Base-by-base conservation (phyloP, 2,888 invertebrate genomes). In the Catocala nupta region DNA sequence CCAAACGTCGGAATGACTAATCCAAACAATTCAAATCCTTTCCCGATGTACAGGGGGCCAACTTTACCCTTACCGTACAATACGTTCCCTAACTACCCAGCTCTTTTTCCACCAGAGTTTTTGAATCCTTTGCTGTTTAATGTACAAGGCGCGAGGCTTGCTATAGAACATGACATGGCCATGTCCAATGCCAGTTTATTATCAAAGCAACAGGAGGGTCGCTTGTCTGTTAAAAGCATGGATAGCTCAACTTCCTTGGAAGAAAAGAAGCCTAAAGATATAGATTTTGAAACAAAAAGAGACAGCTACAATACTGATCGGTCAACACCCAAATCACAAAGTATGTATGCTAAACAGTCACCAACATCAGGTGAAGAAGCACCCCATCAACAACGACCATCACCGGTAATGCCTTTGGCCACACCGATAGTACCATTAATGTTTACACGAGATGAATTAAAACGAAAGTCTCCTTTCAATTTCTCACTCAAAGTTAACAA, bases 1-100 rank as follows among this genome's bases (percentile, higher is more conserved):
- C 85, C 90, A 60, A 92, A 92, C 89, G 90, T 93, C 72, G 88
- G 88, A 45, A 92, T 93, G 93, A 90, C 87, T 85, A 86, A 88
- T 64, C 85, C 88, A 45, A 89, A 92, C 52, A 92, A 88, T 65
- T 88, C 93, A 6, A 95, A 95, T 79, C 96, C 96, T 0, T 97
- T 97, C 83, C 94, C 97, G 11, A 95, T 97, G 87, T 97, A 97
- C 82, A 95, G 97, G 70, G 95, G 96, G 9, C 96, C 96, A 1
- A 89, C 95, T 25, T 81, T 95, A 64, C 95, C 96, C 1, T 96
- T 96, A 75, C 95, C 94, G 51, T 96, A 96, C 78, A 95, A 96
- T 12, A 95, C 96, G 0, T 96, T 97, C 81, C 94, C 95, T 33
- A 95, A 96, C 75, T 95, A 95, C 10, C 95, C 95, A 16, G 87